phyloP scores from a whole-genome alignment of 2,797 vertebrate species.

The Okamejei kenojei region DNA sequence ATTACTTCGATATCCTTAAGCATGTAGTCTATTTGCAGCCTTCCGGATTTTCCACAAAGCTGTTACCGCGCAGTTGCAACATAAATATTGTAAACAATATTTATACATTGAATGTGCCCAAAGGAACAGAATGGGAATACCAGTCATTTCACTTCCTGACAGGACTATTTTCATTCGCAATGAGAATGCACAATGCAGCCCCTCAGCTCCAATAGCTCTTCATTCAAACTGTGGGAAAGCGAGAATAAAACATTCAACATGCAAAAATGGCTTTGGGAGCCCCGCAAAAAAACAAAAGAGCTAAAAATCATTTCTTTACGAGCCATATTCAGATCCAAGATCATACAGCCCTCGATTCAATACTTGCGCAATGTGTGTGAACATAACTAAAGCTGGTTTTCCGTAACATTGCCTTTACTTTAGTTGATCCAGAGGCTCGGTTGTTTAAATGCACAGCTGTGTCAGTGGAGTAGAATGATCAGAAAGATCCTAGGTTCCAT shows the following conservation, averaged over 20 bases:
- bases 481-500: neutral
- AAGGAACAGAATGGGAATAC: constrained; percentile 15
- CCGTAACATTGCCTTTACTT: neutral
- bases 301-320: neutral
- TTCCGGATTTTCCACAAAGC: neutral
- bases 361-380: neutral
- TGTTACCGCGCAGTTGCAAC: neutral
- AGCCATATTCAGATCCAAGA: neutral
- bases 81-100: constrained; percentile 30
- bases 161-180: neutral
- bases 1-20: constrained; percentile 19
- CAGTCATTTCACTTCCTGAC: constrained; percentile 17
- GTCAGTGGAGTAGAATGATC: neutral
- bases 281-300: neutral
- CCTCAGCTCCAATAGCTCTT: neutral
- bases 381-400: neutral
- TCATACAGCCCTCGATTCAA: neutral
- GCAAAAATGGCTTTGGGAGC: neutral
- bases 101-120: constrained; percentile 24
- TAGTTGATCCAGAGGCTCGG: too few relatives aligned
- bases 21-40: constrained; percentile 2
- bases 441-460: too few relatives aligned
- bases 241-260: neutral
- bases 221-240: neutral
- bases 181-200: neutral